These are phyloP conservation scores for Drosophila malerkotliana DNA, from an alignment of 1,140 invertebrate species.

Conservation along the genomic window DNA sequence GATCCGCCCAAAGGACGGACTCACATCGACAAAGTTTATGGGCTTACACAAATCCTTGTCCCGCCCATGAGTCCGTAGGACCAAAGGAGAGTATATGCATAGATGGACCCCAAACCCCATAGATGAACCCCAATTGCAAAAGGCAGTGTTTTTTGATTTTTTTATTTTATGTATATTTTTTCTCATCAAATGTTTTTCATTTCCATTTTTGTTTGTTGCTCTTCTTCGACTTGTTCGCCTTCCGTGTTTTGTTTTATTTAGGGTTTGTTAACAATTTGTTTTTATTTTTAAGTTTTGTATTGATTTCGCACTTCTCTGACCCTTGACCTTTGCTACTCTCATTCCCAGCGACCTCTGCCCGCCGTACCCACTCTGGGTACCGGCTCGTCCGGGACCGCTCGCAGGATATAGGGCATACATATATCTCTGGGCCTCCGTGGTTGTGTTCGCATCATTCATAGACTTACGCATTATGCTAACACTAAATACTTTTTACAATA, in stretches of 20 bases:
- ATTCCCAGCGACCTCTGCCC: conserved; percentile 11
- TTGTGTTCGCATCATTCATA: conserved; percentile 56
- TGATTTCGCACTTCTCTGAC: conserved; percentile 48
- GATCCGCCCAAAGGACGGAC: no score
- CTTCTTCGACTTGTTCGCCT: conserved; percentile 47
- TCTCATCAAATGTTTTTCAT: conserved; percentile 68
- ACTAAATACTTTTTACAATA: conserved; percentile 82
- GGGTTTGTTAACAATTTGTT: conserved; percentile 76
- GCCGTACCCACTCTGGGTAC: not conserved
- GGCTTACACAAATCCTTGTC: no score
- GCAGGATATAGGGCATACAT: conserved; percentile 47
- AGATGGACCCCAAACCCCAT: not conserved
- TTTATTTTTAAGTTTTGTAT: conserved; percentile 50
- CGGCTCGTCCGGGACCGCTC: conserved; percentile 21
- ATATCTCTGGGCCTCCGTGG: conserved; percentile 25
- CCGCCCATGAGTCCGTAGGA: no score
- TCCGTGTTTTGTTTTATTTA: conserved; percentile 23
- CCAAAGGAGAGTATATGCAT: no score
- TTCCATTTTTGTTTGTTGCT: conserved; percentile 57
- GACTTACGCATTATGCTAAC: conserved; percentile 80
- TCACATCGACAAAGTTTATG: no score
- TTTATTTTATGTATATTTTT: conserved; percentile 64
- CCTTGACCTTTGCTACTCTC: not conserved
- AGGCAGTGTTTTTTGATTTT: conserved; percentile 43
- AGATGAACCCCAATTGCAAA: not conserved